Evolutionary conservation across 1,140 invertebrate genomes (phyloP), one percentile per base, ranked within the genome.

Genomic region (Manduca sexta): DNA sequence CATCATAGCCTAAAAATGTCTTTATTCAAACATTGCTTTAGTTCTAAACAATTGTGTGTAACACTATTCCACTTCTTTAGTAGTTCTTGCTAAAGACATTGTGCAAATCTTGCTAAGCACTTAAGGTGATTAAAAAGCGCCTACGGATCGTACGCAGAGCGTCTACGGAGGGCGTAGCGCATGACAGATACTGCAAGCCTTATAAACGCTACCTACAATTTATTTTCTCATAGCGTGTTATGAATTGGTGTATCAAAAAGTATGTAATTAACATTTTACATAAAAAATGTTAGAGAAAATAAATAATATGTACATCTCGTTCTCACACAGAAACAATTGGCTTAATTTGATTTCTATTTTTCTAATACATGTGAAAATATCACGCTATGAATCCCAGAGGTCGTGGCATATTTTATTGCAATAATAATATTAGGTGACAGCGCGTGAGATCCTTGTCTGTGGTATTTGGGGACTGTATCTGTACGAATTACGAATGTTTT

Each of bases 101-200:
- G 50, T 64, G 66, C 57, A 69, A 77, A 78, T 80, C 69, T 62
- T 64, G 58, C 69, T 59, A 55, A 66, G 70, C 80, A 84, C 80
- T 81, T 81, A 75, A 78, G 78, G 60, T 68, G 75, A 84, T 84
- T 84, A 84, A 81, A 79, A 74, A 67, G 21, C 12, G 26, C 16
- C 38, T 40, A 26, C 21, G 38, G 38, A 7, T 40, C 38, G 54
- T 56, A 51, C 47, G 52, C 49, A 52, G 57, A 56, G 35, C 46
- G 39, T 46, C 54, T 56, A 52, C 51, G 53, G 31, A 46, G 45
- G 34, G 49, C 49, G 49, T 52, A 47, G 45, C 35, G 38, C 31
- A 21, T 48, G 26, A 30, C 21, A 44, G 29, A 18, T 29, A 12
- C 37, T 45, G 39, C 35, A 13, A 50, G 35, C 41, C 26, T 41